A percentile compares a stretch with the other conserved stretches of the same genome.
phyloP scores from a whole-genome alignment of 2,888 invertebrate genomes.

The Arge pagana region DNA sequence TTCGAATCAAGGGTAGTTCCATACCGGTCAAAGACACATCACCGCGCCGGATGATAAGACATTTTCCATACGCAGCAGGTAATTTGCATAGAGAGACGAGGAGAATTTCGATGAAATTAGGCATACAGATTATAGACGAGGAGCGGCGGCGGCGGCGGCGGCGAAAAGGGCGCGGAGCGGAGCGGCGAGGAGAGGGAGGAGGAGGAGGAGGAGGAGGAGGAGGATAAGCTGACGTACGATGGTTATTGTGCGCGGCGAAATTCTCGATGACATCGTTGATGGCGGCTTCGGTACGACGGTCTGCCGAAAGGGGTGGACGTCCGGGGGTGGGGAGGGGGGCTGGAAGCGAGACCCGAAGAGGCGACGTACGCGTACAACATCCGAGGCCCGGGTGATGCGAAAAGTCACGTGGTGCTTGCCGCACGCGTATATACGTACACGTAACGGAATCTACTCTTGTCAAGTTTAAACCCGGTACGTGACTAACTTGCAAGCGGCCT shows the following conservation, averaged over 20 bases:
- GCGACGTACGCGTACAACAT: neutral
- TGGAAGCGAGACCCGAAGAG: constrained; percentile 14
- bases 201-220: no score
- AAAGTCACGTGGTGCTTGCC: constrained; percentile 19
- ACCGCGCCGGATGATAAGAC: constrained; percentile 6
- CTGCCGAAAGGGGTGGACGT: no score
- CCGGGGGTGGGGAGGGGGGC: neutral
- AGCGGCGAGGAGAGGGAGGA: no score
- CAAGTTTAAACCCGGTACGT: constrained; percentile 57
- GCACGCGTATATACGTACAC: constrained; percentile 4
- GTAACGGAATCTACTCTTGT: constrained; percentile 50
- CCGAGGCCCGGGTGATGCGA: constrained; percentile 35
- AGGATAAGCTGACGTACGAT: no score
- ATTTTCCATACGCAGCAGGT: constrained; percentile 20
- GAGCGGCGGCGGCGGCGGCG: no score
- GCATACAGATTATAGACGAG: no score
- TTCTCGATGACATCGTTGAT: no score
- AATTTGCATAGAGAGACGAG: constrained; percentile 20
- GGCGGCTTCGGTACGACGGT: no score
- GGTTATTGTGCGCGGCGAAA: no score
- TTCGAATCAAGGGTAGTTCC: no score
- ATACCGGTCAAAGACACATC: no score
- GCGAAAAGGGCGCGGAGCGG: no score
- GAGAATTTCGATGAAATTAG: constrained; percentile 15
- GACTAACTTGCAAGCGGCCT: constrained; percentile 58